Evolutionary conservation across 2,113 vertebrate species (phyloP).

Genomic region (Cinclus cinclus): DNA sequence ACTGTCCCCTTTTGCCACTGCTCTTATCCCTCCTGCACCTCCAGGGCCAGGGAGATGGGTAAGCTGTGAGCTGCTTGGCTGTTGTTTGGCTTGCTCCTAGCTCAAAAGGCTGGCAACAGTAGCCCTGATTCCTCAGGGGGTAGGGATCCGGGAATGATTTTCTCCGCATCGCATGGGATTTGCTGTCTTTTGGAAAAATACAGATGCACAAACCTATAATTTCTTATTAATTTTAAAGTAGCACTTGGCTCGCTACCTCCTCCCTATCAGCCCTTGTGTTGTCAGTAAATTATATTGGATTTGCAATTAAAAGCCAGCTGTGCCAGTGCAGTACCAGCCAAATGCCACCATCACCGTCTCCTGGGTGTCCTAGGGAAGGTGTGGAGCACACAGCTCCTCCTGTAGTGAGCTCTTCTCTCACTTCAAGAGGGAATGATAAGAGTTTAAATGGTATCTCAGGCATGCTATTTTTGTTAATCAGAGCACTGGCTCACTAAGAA

Average conservation of each 20-base stretch:
- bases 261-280: background rate
- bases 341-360: conserved; percentile 32
- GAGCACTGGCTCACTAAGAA: background rate
- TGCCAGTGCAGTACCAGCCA: conserved; percentile 49
- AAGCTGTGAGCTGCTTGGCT: background rate
- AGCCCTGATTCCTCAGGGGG: background rate
- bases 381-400: background rate
- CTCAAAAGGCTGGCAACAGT: background rate
- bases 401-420: conserved; percentile 7
- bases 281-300: conserved; percentile 54
- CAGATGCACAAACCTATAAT: background rate
- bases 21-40: rapidly evolving
- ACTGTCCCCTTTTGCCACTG: background rate
- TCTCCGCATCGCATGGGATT: background rate
- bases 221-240: conserved; percentile 61
- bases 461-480: conserved; percentile 10
- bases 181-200: background rate
- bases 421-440: conserved; percentile 5
- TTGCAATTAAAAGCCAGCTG: conserved; percentile 67
- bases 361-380: conserved; percentile 1
- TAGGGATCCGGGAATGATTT: background rate
- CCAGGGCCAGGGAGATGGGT: background rate
- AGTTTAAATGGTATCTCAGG: conserved; percentile 14
- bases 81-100: background rate
- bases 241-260: conserved; percentile 3